Evolutionary conservation across 2,888 invertebrate species (phyloP), one percentile per base, ranked within the genome.

Genomic region (Spisula solida): DNA sequence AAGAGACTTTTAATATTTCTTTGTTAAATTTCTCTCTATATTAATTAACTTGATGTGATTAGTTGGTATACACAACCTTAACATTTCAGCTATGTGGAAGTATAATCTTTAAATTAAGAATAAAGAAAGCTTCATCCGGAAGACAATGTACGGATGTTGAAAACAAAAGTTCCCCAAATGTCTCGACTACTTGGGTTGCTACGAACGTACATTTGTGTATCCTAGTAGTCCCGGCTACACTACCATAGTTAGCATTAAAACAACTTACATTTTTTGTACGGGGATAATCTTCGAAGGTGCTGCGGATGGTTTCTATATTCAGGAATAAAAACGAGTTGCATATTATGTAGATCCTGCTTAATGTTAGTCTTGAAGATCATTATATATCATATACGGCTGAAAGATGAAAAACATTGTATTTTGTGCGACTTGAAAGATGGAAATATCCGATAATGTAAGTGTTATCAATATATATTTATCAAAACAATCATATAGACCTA

Each of bases 121-220:
- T 12, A 12, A n/a, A 66, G n/a, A 66, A 66, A 25, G 8, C 5
- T 66, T 25, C 25, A 66, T 66, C 60, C 60, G 60, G 60, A 66
- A 66, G n/a, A 66, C 60, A 66, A 66, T 66, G 25, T 66, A 25
- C 25, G 60, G 60, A 66, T 66, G 60, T 66, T 66, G 60, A 66
- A 66, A 66, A 66, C 60, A 66, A 66, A 66, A 66, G 60, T 25
- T 66, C 25, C 25, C 60, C 25, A 12, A 66, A 66, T 66, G 60
- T 66, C 60, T 66, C 25, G 60, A 25, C 60, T 66, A 66, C n/a
- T 25, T 66, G 8, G n/a, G 60, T 66, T 25, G 8, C 60, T 66
- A 66, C 6, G 60, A 25, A 25, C 25, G 25, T n/a, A 66, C 25
- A 10, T 5, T 25, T 10, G n/a, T 4, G 1, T 66, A 25, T 66